Evolutionary conservation across 1,140 invertebrate genomes (phyloP).

Genomic region (Drosophila takahashii): DNA sequence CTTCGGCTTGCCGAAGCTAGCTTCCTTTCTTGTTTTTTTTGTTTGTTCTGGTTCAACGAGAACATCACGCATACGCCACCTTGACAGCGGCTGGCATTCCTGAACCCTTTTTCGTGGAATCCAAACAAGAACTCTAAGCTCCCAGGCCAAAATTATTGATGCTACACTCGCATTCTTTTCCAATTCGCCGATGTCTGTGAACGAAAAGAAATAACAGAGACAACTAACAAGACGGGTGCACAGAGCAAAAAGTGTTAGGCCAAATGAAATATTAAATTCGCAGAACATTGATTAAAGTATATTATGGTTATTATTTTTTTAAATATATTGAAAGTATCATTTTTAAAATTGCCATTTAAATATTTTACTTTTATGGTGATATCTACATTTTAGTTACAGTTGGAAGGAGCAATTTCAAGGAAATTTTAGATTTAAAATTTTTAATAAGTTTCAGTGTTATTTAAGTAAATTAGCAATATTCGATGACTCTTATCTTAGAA

Average conservation of each 20-base stretch:
- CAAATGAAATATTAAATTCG: background rate
- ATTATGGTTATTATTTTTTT: no score
- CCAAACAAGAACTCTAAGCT: slow-evolving; percentile 29
- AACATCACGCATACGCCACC: slow-evolving; percentile 62
- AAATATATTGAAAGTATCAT: no score
- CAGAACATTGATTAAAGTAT: no score
- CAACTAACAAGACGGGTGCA: slow-evolving; percentile 3
- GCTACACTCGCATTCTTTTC: slow-evolving; percentile 43
- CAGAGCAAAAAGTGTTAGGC: slow-evolving; percentile 1
- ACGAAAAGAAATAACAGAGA: slow-evolving; percentile 21
- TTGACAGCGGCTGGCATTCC: slow-evolving; percentile 17
- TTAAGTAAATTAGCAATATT: background rate
- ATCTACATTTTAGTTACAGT: no score
- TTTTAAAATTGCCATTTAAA: no score
- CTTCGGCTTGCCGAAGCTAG: no score
- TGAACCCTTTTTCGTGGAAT: slow-evolving; percentile 63
- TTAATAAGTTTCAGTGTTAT: no score
- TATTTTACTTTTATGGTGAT: no score
- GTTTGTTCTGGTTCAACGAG: slow-evolving; percentile 16
- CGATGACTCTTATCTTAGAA: background rate
- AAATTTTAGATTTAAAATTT: no score
- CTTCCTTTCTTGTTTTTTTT: no score
- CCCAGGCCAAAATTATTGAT: slow-evolving; percentile 34
- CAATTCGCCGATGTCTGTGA: slow-evolving; percentile 39
- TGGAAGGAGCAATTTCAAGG: no score